Evolutionary conservation across 1,140 invertebrate species (phyloP), one percentile per base, ranked within the genome.

Genomic region (Tigriopus japonicus): DNA sequence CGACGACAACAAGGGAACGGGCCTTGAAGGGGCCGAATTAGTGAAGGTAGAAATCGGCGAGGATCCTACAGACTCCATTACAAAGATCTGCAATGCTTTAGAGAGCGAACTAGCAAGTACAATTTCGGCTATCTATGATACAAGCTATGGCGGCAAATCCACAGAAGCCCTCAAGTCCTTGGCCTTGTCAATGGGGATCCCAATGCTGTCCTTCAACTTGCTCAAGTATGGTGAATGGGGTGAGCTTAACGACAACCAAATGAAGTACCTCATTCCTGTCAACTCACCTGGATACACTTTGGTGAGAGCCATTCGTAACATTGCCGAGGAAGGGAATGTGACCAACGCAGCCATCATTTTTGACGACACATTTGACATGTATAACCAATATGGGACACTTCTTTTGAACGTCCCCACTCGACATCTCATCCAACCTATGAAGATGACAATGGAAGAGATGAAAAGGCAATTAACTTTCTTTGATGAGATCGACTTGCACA

Each of bases 311-410:
- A 77, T 94, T 0, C 74, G 86, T 52, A 82, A 85, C 51, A 80
- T 93, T 60, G 83, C 87, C 1, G 75, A 77, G 1, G 74, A 78
- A 24, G 81, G 90, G 71, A 87, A 90, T 66, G 85, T 92, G 51
- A 88, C 83, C 14, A 90, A 89, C 71, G 87, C 89, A 17, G 90
- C 86, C 1, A 85, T 94, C 49, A 75, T 94, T 7, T 92, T 88
- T 69, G 88, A 94, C 67, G 77, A 83, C 12, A 80, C 81, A 21
- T 92, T 91, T 67, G 82, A 86, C 0, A 88, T 92, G 84, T 85
- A 89, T 65, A 85, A 91, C 72, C 90, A 92, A 71, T 91, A 89
- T 72, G 89, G 89, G 70, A 86, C 86, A 7, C 71, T 92, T 1
- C 71, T 92, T 13, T 77, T 87, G 68, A 91, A 92, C 71, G 81